phyloP scores from a whole-genome alignment of 2,113 vertebrate genomes.

The Mus spicilegus region DNA sequence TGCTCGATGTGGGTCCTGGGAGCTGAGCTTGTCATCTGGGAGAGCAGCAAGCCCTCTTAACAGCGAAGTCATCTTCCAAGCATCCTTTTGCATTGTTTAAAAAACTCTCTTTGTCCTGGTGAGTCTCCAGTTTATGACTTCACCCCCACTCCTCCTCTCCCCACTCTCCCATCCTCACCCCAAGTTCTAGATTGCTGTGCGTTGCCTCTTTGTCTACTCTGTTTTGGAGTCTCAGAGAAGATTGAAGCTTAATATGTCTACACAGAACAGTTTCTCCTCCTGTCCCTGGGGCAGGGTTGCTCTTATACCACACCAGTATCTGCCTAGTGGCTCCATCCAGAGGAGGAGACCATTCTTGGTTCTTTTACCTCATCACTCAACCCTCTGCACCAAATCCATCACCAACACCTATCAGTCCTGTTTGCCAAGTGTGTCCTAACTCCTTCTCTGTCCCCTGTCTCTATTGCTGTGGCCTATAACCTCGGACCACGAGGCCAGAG shows the following conservation, averaged over 20 bases:
- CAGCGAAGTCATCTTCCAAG: background rate
- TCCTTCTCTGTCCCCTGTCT: background rate
- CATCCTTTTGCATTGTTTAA: background rate
- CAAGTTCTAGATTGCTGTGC: accelerated
- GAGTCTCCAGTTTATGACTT: background rate
- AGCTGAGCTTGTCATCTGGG: background rate
- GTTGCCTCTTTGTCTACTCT: background rate
- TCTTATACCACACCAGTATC: too few species aligned
- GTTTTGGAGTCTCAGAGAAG: background rate
- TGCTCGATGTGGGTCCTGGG: background rate
- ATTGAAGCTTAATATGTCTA: background rate
- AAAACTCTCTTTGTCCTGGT: background rate
- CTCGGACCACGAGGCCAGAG: background rate
- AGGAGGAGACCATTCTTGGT: background rate
- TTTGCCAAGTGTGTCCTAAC: background rate
- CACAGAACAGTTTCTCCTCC: background rate
- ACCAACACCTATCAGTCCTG: background rate
- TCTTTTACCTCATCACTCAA: background rate
- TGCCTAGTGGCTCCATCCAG: background rate
- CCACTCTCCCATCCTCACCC: too few species aligned
- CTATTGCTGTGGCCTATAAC: background rate
- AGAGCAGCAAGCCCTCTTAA: background rate
- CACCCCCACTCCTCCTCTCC: background rate
- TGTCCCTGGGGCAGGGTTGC: background rate
- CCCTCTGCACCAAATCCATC: background rate